A percentile compares a stretch with the other conserved stretches of the same genome.
phyloP scores from a whole-genome alignment of 1,140 invertebrate species.

The Bombus vancouverensis region DNA sequence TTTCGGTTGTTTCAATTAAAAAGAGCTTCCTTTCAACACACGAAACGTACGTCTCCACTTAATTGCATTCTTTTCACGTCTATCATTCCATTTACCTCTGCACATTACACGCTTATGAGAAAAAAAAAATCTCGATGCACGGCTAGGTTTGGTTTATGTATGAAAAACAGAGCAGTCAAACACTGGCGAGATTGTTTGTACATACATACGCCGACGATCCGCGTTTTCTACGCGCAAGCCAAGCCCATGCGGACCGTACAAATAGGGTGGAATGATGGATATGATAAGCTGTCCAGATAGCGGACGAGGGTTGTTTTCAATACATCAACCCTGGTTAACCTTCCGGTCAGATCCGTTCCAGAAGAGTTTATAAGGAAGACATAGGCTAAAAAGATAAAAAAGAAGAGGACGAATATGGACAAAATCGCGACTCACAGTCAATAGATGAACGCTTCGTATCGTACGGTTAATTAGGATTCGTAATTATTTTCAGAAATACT shows the following conservation, averaged over 20 bases:
- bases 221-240: slow-evolving; percentile 24
- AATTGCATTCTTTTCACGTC: slow-evolving; percentile 39
- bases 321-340: slow-evolving; percentile 68
- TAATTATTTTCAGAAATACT: background rate
- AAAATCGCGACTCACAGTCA: slow-evolving; percentile 6
- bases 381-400: background rate
- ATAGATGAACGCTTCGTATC: background rate
- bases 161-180: slow-evolving; percentile 28
- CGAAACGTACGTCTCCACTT: slow-evolving; percentile 18
- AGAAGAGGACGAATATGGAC: background rate
- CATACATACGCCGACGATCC: slow-evolving; percentile 21
- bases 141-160: background rate
- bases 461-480: background rate
- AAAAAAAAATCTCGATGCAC: background rate
- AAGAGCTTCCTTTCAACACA: background rate
- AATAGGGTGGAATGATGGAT: slow-evolving; percentile 71
- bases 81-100: background rate
- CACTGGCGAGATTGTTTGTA: slow-evolving; percentile 28
- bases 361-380: background rate
- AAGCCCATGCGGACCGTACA: slow-evolving; percentile 44
- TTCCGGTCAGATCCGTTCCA: slow-evolving; percentile 1
- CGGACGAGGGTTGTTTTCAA: slow-evolving; percentile 67
- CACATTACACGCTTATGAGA: too few species aligned
- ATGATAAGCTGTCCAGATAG: slow-evolving; percentile 71
- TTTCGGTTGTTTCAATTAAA: slow-evolving; percentile 49